Base-by-base conservation (phyloP, 2,888 invertebrate genomes). In the Thelaira solivaga region DNA sequence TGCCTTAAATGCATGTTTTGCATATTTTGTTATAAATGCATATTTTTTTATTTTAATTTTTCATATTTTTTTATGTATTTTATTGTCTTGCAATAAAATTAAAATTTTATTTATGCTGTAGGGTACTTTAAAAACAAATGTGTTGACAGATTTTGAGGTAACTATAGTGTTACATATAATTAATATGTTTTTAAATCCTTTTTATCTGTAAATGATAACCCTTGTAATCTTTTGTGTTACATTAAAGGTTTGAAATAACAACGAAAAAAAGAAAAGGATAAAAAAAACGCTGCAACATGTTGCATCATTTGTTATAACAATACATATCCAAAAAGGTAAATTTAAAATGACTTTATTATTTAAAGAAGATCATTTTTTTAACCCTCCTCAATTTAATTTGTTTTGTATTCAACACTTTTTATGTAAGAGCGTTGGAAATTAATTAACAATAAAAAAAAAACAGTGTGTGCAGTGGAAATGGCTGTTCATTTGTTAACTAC, bases 371-470 rank as follows among this genome's bases (percentile, higher is more conserved):
- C 5, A 49, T 71, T 72, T 72, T 71, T 62, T 55, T 57, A 59
- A 77, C 77, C 77, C 73, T 77, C 77, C 73, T 77, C 20, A 77
- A 59, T 69, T 45, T 69, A 73, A 73, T 78, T 78, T 78, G 77
- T 73, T 62, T n/a, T n/a, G 69, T 78, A 73, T 73, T 78, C 64
- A 78, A 59, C 73, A 69, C 22, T 64, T 68, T 59, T 55, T 68
- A 62, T 68, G 26, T n/a, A n/a, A n/a, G 47, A 31, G 61, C 67
- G 61, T 45, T 29, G 45, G 64, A 47, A 75, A 75, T 75, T 75
- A 75, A 75, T 67, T 67, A 68, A 51, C 53, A 53, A 61, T 43
- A 49, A 73, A 57, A 62, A 55, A 49, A 43, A 59, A 59, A 69
- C 10, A 45, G 13, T 29, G 41, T 29, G 11, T 31, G 34, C 59